Evolutionary conservation across 1,140 invertebrate genomes (phyloP), one percentile per base, ranked within the genome.

Genomic region (Cryptotermes secundus): DNA sequence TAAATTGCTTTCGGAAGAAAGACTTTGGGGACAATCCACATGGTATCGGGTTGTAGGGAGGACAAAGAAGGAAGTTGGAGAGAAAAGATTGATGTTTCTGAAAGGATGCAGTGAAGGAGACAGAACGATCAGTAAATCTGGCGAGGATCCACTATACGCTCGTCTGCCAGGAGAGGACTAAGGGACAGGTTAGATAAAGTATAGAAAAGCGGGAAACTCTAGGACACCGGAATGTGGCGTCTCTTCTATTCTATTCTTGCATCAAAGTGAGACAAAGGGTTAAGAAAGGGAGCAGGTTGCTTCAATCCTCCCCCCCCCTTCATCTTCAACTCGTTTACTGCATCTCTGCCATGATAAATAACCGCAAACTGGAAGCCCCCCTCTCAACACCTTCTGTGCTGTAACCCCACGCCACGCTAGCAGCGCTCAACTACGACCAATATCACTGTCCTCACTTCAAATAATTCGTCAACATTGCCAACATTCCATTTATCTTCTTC

Each of bases 171-270:
- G 3, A 31, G 59, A 72, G 14, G 14, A 72, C 9, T n/a, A n/a
- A 72, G 26, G 59, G n/a, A 72, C 59, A 72, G 59, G 59, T 72
- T 72, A 72, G 59, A 72, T 72, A 72, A 72, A 72, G 59, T 72
- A 72, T 0, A 72, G 59, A 72, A 72, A 31, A 72, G 59, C 59
- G 59, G 26, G 26, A 26, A 19, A 19, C 45, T 3, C 45, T 49
- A 19, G 12, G 45, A 49, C 45, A 49, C 3, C 59, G 26, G 59
- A 7, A 26, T 72, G 4, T 26, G 0, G 9, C 16, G 59, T 72
- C 26, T 72, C 59, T 72, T 59, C 53, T 59, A 0, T 19, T 59
- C 12, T 59, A 10, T 72, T 31, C 59, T 72, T 72, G 59, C 9
- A n/a, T 2, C 6, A 72, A n/a, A 16, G 59, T 31, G 59, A 72